Evolutionary conservation across 92 coral and sea anemone species (phyloP).

Genomic region (Epizoanthus ramosus): DNA sequence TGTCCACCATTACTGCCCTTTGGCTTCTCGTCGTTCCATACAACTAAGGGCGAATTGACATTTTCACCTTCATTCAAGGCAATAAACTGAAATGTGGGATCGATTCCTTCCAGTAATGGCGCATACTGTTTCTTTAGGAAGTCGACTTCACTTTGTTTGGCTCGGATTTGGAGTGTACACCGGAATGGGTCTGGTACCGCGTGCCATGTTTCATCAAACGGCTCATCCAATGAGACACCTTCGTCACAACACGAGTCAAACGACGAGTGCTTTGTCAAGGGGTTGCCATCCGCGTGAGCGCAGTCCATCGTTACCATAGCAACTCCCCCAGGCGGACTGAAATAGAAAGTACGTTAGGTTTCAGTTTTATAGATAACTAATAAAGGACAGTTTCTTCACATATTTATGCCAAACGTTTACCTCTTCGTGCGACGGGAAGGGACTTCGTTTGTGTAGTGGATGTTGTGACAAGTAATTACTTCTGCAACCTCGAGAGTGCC

Average conservation of each 20-base stretch:
- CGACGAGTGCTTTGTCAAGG: neutral
- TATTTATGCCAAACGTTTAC: no score
- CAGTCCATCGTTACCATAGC: constrained; percentile 31
- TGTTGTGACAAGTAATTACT: no score
- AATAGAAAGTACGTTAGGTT: no score
- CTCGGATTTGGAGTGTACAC: constrained; percentile 71
- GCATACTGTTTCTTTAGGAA: constrained; percentile 60
- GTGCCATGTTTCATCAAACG: neutral
- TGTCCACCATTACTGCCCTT: neutral
- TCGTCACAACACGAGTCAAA: constrained; percentile 13
- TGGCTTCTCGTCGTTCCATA: constrained; percentile 13
- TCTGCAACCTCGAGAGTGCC: no score
- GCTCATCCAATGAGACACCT: constrained; percentile 4
- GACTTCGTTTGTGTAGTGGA: no score
- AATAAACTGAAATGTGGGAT: constrained; percentile 86
- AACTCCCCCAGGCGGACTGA: neutral
- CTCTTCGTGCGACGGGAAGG: no score
- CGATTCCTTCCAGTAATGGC: constrained; percentile 81
- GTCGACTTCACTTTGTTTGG: constrained; percentile 50
- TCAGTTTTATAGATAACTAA: no score
- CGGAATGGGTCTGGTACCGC: constrained; percentile 74
- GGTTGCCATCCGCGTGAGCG: neutral
- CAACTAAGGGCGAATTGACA: constrained; percentile 20
- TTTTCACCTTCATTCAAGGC: constrained; percentile 60
- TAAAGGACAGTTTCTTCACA: no score